Evolutionary conservation across 2,888 invertebrate genomes (phyloP), one percentile per base, ranked within the genome.

Genomic region (Agrenia bidenticulata): DNA sequence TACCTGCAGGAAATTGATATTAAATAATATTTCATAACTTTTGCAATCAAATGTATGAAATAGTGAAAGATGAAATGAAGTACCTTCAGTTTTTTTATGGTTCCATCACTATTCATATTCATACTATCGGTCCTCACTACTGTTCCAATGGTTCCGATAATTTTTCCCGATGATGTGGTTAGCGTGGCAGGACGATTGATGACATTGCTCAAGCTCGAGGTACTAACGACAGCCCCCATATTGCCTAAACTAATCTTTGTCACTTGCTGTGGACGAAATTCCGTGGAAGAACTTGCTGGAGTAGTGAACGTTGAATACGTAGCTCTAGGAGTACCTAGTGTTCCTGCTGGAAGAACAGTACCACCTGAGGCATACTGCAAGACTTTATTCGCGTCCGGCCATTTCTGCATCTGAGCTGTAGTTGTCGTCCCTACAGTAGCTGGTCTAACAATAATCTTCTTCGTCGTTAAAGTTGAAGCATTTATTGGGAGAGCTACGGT

Each of bases 341-440:
- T 51, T 24, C 51, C 51, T 51, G 51, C 5, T 19, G 51, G 21
- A 51, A 51, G 15, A 21, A 51, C 19, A 7, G 51, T 17, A 21
- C 55, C 55, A 32, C 55, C 32, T 19, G 57, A 41, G 19, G 57
- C 39, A 41, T 57, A 57, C 13, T 57, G 57, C 27, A 37, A n/a
- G 19, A 57, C 42, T 7, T 24, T 21, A 13, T 57, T 41, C 2
- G 41, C 39, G 37, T 37, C 41, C n/a, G 57, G 57, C 42, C 39
- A 41, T 41, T 32, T 57, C 17, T 57, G 41, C 15, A 41, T 17
- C 2, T 39, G 42, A 39, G 24, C 21, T 15, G 11, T 21, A 7
- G 57, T 21, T 21, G 41, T 19, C 7, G 23, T 9, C 4, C 9
- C n/a, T 11, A 5, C 55, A 7, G 32, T 32, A 2, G 27, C 21